Evolutionary conservation across 2,888 invertebrate species (phyloP), one percentile per base, ranked within the genome.

Genomic region (Drepana falcataria): DNA sequence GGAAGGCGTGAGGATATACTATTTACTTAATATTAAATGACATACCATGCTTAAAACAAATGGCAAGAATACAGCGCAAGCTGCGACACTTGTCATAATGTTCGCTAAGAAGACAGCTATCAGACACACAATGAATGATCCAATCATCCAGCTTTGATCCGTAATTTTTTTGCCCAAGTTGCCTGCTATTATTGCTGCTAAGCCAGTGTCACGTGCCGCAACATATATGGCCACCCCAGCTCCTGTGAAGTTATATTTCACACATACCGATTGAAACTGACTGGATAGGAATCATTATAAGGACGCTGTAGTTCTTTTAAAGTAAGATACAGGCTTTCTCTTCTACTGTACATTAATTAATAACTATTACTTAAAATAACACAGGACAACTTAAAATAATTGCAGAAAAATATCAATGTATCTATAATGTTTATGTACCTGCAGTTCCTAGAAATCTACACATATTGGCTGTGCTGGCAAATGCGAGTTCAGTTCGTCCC

Each of bases 1-100:
- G 21, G 21, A 21, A 21, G 21, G 21, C 21, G 21, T 47, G 7
- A 3, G 4, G 7, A 9, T 47, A 47, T 6, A 49, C 3, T 35
- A 35, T 35, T 49, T 35, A 37, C n/a, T 48, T 21, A 21, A 21
- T 21, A 21, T n/a, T 21, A 21, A 48, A 35, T 37, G 35, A 59
- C 65, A 60, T 65, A 85, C 85, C 77, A 82, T 68, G 52, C 69
- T 64, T 3, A 84, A 34, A 3, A 85, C 61, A 34, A 78, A 69
- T 0, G 87, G 87, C 49, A 81, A 48, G 6, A 76, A 70, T 0
- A 73, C 2, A 2, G 61, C 57, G 33, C 75, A 69, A 0, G 73
- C 75, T 2, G 79, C 82, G 0, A 73, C 62, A 2, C 79, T 69
- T 1, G 79, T 59, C 74, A 81, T 79, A 0, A 70, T 2, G 52